Conservation (phyloP, 2,113 vertebrate genomes). For the Hemicordylus capensis region DNA sequence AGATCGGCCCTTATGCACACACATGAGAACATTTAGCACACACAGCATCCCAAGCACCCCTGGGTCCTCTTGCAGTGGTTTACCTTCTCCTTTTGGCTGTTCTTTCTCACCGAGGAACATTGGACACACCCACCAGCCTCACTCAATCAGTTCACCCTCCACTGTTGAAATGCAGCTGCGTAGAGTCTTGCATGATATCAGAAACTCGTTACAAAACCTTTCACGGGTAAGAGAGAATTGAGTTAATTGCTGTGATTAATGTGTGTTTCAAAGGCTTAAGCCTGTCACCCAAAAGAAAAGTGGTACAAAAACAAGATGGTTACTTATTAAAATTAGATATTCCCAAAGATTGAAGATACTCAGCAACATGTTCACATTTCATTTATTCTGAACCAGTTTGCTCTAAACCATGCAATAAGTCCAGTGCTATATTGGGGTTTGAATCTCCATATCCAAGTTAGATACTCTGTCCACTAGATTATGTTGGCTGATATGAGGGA, state of each 20-base stretch:
- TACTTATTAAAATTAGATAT: background rate
- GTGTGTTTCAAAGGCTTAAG: background rate
- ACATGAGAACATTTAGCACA: conserved; percentile 80
- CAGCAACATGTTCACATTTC: background rate
- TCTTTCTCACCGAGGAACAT: conserved; percentile 67
- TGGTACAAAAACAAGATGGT: background rate
- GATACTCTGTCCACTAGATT: background rate
- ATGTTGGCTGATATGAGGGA: too few species aligned
- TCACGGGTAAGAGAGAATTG: conserved; percentile 80
- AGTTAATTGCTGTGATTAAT: background rate
- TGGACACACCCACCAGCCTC: conserved; percentile 58
- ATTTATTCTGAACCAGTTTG: background rate
- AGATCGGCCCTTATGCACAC: conserved; percentile 74
- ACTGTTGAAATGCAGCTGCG: conserved; percentile 94
- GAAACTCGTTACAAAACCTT: conserved; percentile 89
- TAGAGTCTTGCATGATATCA: conserved; percentile 91
- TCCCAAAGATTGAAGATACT: background rate
- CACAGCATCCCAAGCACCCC: conserved; percentile 87
- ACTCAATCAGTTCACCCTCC: conserved; percentile 73
- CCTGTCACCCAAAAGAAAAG: background rate
- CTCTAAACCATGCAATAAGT: background rate
- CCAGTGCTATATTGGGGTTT: background rate
- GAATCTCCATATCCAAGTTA: background rate
- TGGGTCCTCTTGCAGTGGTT: conserved; percentile 52
- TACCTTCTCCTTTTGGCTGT: conserved; percentile 66